A percentile compares a stretch with the other conserved stretches of the same genome.
These are phyloP conservation scores for Hepsetus odoe DNA, from an alignment of 2,113 vertebrate genomes.

Conservation along the genomic window DNA sequence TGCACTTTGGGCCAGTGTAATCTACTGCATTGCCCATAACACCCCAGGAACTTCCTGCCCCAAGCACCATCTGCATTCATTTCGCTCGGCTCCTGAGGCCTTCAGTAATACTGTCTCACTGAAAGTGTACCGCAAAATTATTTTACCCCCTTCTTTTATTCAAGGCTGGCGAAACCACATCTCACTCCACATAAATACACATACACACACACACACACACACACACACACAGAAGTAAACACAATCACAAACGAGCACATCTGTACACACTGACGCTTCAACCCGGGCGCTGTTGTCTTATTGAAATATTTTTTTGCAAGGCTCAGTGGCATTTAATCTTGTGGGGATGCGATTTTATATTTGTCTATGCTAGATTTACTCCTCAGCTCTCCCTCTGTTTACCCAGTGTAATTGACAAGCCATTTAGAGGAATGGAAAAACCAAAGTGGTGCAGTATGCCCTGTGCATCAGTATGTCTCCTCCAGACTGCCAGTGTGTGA, in stretches of 20 bases:
- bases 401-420: slow-evolving; percentile 63
- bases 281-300: slow-evolving; percentile 39
- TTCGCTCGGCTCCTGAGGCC: slow-evolving; percentile 36
- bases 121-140: slow-evolving; percentile 49
- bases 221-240: slow-evolving; percentile 38
- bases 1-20: slow-evolving; percentile 28
- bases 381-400: slow-evolving; percentile 58
- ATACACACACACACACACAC: slow-evolving; percentile 26
- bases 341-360: slow-evolving; percentile 57
- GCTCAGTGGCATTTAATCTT: slow-evolving; percentile 61
- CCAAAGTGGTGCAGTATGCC: slow-evolving; percentile 48
- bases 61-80: slow-evolving; percentile 40
- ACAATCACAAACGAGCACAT: slow-evolving; percentile 33
- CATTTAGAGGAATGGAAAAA: slow-evolving; percentile 57
- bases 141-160: slow-evolving; percentile 50
- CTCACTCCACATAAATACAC: slow-evolving; percentile 35
- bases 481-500: slow-evolving; percentile 44
- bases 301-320: slow-evolving; percentile 60
- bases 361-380: slow-evolving; percentile 64
- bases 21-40: slow-evolving; percentile 49
- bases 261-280: slow-evolving; percentile 40
- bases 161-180: slow-evolving; percentile 31
- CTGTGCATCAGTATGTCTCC: slow-evolving; percentile 50
- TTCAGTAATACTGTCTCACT: slow-evolving; percentile 43
- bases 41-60: slow-evolving; percentile 30